These are phyloP conservation scores for Ectobius pallidus DNA, from an alignment of 2,888 invertebrate genomes.

Conservation along the genomic window DNA sequence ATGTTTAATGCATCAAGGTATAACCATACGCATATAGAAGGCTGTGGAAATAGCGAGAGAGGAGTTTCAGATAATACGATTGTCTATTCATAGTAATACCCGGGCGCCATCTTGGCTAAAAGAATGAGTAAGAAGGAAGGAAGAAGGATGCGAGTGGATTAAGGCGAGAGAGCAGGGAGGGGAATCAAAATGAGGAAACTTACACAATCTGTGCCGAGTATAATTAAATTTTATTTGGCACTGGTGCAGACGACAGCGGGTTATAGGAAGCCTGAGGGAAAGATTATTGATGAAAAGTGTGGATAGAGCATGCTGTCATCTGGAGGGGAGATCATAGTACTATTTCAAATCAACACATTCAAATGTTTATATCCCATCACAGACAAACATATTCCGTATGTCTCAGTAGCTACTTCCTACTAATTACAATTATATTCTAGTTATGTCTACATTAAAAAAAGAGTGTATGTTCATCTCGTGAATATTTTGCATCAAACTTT, in stretches of 20 bases:
- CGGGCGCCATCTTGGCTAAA: conserved; percentile 27
- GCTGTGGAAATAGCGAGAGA: conserved; percentile 2
- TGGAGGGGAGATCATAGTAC: neutral
- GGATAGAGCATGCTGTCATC: conserved; percentile 10
- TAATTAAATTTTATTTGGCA: conserved; percentile 37
- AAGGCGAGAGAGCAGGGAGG: conserved; percentile 1
- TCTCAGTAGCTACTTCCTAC: too few species aligned
- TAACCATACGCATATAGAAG: conserved; percentile 25
- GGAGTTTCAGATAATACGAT: conserved; percentile 35
- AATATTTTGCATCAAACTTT: too few species aligned
- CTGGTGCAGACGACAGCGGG: conserved; percentile 36
- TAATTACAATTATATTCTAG: too few species aligned
- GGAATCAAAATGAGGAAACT: conserved; percentile 39
- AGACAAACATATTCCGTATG: too few species aligned
- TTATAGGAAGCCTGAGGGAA: conserved; percentile 24
- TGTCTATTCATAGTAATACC: conserved; percentile 39
- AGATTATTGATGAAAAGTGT: conserved; percentile 35
- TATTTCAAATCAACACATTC: conserved; percentile 1
- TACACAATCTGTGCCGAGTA: conserved; percentile 35
- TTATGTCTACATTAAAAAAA: too few species aligned
- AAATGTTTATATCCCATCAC: neutral
- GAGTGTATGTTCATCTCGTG: too few species aligned
- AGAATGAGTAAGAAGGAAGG: conserved; percentile 29
- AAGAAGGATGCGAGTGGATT: conserved; percentile 23
- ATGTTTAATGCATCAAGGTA: conserved; percentile 38